Base-by-base conservation (phyloP, 2,797 vertebrate species). In the Dromococcyx pavoninus region DNA sequence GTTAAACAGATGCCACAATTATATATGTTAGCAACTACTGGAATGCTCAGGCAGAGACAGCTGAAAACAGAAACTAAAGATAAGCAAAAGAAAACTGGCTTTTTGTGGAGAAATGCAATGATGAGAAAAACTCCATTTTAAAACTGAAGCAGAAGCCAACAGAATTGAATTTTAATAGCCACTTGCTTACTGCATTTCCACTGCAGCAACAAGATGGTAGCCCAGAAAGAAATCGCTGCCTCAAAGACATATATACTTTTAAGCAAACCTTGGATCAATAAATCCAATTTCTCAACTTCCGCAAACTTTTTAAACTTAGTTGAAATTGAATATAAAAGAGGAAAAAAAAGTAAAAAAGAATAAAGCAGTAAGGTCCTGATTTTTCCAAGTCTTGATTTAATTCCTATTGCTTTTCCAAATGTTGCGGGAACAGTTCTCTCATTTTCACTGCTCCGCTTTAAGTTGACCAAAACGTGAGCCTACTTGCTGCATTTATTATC, bases 1-100 rank as follows among this genome's bases (percentile, higher is more conserved):
- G 21, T 80, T 75, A 65, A 94, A 73, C 73, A 94, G 54, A 94
- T 66, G 70, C 19, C 43, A 70, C 76, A 89, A n/a, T 75, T 89
- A 75, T n/a, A 27, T 24, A n/a, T 1, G 11, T 51, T 53, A 74
- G 76, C 89, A 95, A 72, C n/a, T 64, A 57, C 35, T 39, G 48
- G 72, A 94, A 89, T 17, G 62, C 43, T 91, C 51, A 80, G 35
- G 24, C 41, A 77, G 5, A 83, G 44, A 64, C 7, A 53, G 44
- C 23, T 75, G 50, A 89, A 78, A 88, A 51, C 13, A 79, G 53
- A 86, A 81, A 88, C 17, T 84, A 72, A 83, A 65, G 60, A 13
- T 4, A 56, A 39, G 17, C 32, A 88, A 73, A 89, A 86, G 54
- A 75, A 94, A 92, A 67, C 4, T 85, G 53, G 12, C 5, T 43